Conservation (phyloP, 2,797 vertebrate genomes). For the Lycodopsis pacificus region DNA sequence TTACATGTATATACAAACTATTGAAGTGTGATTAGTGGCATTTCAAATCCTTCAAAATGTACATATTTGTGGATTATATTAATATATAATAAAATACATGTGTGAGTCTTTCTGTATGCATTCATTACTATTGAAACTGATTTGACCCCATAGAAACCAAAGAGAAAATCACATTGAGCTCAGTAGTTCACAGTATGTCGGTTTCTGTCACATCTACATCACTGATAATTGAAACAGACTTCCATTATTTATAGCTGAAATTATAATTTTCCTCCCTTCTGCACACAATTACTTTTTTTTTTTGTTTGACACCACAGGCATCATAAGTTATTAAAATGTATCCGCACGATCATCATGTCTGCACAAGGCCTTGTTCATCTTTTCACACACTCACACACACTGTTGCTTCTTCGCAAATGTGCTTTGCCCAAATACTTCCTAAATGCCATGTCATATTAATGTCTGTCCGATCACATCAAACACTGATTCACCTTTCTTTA, state of each 20-base stretch:
- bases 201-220: constrained; percentile 35
- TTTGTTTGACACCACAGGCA: constrained; percentile 10
- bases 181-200: background rate
- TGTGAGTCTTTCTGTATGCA: background rate
- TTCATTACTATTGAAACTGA: background rate
- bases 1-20: background rate
- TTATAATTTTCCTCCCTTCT: constrained; percentile 4
- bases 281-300: constrained; percentile 20
- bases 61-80: background rate
- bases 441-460: constrained; percentile 25
- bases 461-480: constrained; percentile 15
- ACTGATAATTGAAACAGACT: constrained; percentile 65
- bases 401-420: background rate
- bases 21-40: no score
- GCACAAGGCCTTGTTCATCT: constrained; percentile 47
- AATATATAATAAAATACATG: background rate
- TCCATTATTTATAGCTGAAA: constrained; percentile 32
- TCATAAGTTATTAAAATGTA: constrained; percentile 81
- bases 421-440: background rate
- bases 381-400: constrained; percentile 28
- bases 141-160: background rate
- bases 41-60: background rate
- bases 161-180: constrained; percentile 1
- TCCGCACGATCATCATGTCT: constrained; percentile 62
- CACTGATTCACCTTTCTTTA: constrained; percentile 3